Evolutionary conservation across 2,797 vertebrate genomes (phyloP).

Genomic region (Sebastes goodei): DNA sequence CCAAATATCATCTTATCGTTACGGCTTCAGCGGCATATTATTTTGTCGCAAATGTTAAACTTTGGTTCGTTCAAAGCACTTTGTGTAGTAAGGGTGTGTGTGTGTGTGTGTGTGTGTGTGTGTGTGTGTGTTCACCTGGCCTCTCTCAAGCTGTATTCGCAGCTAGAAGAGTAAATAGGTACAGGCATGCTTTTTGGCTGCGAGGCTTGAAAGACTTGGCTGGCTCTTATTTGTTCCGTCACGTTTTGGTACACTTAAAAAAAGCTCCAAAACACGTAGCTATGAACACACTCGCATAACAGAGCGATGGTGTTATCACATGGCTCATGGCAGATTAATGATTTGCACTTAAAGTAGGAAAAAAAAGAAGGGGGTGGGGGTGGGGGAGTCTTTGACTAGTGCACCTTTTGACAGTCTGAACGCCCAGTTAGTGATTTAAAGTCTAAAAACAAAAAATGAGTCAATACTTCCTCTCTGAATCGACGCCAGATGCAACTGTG

Average conservation of each 20-base stretch:
- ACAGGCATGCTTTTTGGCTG: conserved; percentile 65
- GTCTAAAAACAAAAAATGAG: not conserved
- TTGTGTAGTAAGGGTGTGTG: not conserved
- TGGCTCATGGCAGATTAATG: conserved; percentile 27
- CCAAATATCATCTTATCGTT: conserved; percentile 9
- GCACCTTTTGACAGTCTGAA: conserved; percentile 1
- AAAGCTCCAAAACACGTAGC: conserved; percentile 14
- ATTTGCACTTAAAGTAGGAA: conserved; percentile 7
- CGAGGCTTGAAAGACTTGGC: conserved; percentile 37
- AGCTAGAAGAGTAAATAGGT: conserved; percentile 40
- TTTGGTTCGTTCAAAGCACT: not conserved
- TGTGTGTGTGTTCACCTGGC: conserved; percentile 24
- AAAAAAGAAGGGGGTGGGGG: not conserved
- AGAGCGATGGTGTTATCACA: not conserved
- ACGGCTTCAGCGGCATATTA: not conserved
- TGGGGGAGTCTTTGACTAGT: not conserved
- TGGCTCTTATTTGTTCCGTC: conserved; percentile 41
- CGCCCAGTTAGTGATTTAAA: conserved; percentile 1
- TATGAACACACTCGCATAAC: conserved; percentile 13
- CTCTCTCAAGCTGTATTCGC: conserved; percentile 5
- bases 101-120: not conserved
- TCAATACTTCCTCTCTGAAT: conserved; percentile 7
- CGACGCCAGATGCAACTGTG: not conserved
- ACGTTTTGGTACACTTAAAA: conserved; percentile 33
- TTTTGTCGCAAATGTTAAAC: not conserved